phyloP scores from a whole-genome alignment of 1,140 invertebrate species.

The Liolophura sinensis region DNA sequence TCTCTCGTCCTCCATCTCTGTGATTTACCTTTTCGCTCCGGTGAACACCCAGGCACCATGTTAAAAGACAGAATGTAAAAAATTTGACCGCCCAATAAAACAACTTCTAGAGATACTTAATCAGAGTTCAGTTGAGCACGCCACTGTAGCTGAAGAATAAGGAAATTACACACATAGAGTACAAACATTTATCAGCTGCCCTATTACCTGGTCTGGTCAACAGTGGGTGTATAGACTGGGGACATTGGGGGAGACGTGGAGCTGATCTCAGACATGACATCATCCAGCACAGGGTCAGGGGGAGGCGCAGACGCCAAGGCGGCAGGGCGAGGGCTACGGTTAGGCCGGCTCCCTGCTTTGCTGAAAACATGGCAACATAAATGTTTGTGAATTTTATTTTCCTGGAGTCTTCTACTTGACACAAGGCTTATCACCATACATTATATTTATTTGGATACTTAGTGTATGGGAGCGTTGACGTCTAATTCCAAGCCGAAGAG shows the following conservation, averaged over 20 bases:
- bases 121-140: no score
- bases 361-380: not conserved
- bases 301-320: not conserved
- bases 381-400: not conserved
- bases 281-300: conserved; percentile 6
- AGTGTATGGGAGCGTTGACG: no score
- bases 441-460: not conserved
- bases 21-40: no score
- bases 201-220: conserved; percentile 23
- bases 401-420: not conserved
- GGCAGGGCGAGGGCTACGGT: not conserved
- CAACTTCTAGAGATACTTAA: no score
- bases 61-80: no score
- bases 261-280: conserved; percentile 28
- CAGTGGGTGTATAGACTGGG: conserved; percentile 42
- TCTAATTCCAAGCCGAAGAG: no score
- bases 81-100: no score
- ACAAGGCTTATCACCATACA: not conserved
- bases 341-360: conserved; percentile 2
- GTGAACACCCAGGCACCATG: no score
- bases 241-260: conserved; percentile 21
- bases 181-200: no score
- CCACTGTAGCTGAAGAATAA: no score
- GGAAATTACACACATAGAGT: no score
- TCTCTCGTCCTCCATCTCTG: no score